These are phyloP conservation scores for Yponomeuta malinellus DNA, from an alignment of 2,888 invertebrate species.

Conservation along the genomic window DNA sequence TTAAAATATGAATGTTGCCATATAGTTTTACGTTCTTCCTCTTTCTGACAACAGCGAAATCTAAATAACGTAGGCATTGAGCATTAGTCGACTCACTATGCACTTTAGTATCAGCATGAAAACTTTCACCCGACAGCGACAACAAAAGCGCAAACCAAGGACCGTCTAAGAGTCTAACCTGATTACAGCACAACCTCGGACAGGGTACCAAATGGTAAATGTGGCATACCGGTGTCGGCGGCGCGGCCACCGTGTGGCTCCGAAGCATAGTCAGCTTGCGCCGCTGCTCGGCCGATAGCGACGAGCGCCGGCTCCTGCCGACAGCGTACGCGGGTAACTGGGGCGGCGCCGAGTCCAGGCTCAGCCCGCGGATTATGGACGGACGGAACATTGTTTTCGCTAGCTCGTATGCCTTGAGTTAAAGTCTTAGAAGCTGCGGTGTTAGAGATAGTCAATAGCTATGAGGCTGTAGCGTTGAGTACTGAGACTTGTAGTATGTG, in stretches of 20 bases:
- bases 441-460: not conserved
- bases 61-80: too few relatives aligned
- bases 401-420: not conserved
- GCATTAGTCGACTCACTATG: too few relatives aligned
- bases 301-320: conserved; percentile 67
- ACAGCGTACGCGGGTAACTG: conserved; percentile 53
- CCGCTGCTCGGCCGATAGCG: conserved; percentile 62
- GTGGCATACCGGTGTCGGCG: conserved; percentile 72
- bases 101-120: not conserved
- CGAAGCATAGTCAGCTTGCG: conserved; percentile 60
- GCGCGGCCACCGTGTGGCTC: conserved; percentile 53
- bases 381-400: conserved; percentile 53
- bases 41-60: too few relatives aligned
- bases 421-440: not conserved
- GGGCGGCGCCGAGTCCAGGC: conserved; percentile 44
- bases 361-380: conserved; percentile 50
- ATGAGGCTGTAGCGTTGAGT: not conserved
- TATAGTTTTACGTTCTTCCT: too few relatives aligned
- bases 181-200: conserved; percentile 71
- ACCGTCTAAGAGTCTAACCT: conserved; percentile 37
- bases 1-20: too few relatives aligned
- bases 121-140: conserved; percentile 4
- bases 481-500: too few relatives aligned
- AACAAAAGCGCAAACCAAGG: conserved; percentile 3
- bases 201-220: conserved; percentile 75